These are phyloP conservation scores for Eurois occulta DNA, from an alignment of 2,888 invertebrate species.

Conservation along the genomic window DNA sequence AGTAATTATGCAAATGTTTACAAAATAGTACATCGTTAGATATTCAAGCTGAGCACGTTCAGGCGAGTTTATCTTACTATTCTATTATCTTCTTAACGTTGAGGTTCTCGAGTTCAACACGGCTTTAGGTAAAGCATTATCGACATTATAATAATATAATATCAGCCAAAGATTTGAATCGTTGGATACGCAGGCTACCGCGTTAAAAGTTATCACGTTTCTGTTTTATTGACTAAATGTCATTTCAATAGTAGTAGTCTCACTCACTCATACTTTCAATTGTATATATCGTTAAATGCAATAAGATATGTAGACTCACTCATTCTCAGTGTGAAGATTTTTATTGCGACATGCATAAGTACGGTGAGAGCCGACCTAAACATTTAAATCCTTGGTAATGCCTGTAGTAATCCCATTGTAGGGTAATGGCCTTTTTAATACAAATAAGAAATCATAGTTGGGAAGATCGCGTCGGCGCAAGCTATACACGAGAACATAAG, in stretches of 20 bases:
- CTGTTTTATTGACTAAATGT: neutral
- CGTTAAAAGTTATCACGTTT: neutral
- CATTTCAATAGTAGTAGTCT: neutral
- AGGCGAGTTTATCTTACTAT: conserved; percentile 40
- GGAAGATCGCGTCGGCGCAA: too few species aligned
- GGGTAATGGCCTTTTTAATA: neutral
- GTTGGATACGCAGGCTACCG: neutral
- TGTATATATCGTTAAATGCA: too few species aligned
- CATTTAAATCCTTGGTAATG: neutral
- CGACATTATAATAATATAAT: conserved; percentile 22
- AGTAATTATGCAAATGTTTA: conserved; percentile 62
- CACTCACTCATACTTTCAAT: neutral
- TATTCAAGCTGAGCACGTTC: conserved; percentile 45
- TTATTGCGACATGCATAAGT: too few species aligned
- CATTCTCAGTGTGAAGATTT: too few species aligned
- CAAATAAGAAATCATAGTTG: neutral
- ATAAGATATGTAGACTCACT: too few species aligned
- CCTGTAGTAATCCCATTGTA: neutral
- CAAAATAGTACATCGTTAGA: conserved; percentile 51
- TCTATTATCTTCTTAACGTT: conserved; percentile 44
- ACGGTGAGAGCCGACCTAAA: too few species aligned
- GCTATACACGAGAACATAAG: too few species aligned
- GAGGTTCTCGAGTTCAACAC: conserved; percentile 20
- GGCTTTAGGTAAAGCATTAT: conserved; percentile 21
- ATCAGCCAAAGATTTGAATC: neutral